Percentiles rank a stretch among this genome's conserved stretches.
These are phyloP conservation scores for Channallabes apus DNA, from an alignment of 2,797 vertebrate genomes.

Conservation along the genomic window DNA sequence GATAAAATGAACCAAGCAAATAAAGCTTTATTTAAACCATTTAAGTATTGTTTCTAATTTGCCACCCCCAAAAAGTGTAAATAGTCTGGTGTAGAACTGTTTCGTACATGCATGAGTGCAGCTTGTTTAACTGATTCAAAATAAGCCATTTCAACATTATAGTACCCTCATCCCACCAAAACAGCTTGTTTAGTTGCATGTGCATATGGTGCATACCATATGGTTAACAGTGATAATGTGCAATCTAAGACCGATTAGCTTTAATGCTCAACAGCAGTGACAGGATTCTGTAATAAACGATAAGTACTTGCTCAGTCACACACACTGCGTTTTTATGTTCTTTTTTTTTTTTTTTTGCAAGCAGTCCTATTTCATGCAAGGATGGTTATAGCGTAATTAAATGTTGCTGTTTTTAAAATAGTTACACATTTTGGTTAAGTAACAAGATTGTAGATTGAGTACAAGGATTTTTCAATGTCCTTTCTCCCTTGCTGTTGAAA, in stretches of 20 bases:
- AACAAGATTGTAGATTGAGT: conserved; percentile 9
- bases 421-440: conserved; percentile 2
- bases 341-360: conserved; percentile 1
- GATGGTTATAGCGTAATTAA: conserved; percentile 15
- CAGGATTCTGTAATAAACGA: conserved; percentile 25
- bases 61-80: too few relatives aligned
- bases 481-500: not conserved
- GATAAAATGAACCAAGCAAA: not conserved
- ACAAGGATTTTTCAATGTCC: not conserved
- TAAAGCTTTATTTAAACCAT: not conserved
- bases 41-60: not conserved
- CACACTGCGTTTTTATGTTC: not conserved
- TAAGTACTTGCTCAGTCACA: conserved; percentile 12
- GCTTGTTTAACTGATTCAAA: conserved; percentile 18
- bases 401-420: conserved; percentile 20
- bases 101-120: not conserved
- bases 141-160: conserved; percentile 2
- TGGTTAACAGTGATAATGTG: conserved; percentile 30
- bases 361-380: conserved; percentile 24
- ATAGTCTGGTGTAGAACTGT: not conserved
- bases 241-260: conserved; percentile 31
- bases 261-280: conserved; percentile 35
- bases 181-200: conserved; percentile 15
- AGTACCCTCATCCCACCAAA: not conserved
- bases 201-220: conserved; percentile 26